phyloP scores from a whole-genome alignment of 2,888 invertebrate species.

The Thereva unica region DNA sequence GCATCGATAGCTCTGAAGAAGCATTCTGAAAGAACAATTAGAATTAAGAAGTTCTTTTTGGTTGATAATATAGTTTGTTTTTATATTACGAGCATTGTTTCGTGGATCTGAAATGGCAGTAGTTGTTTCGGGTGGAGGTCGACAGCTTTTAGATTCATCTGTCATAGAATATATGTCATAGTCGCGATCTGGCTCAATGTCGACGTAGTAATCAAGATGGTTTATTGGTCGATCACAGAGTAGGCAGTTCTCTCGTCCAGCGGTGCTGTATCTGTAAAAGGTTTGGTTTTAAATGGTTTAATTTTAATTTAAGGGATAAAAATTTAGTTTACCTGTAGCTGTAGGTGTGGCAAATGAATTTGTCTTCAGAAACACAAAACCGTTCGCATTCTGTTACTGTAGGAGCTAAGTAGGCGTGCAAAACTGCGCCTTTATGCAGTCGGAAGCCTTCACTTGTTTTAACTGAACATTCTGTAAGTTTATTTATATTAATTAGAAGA shows the following conservation, averaged over 20 bases:
- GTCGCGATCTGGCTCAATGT: constrained; percentile 72
- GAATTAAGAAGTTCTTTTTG: not conserved
- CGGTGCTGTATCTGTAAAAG: constrained; percentile 53
- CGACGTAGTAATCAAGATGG: constrained; percentile 72
- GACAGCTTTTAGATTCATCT: constrained; percentile 62
- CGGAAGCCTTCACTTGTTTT: constrained; percentile 76
- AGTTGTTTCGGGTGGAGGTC: constrained; percentile 44
- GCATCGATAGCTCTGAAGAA: constrained; percentile 81
- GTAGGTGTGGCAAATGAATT: constrained; percentile 75
- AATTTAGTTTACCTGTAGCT: constrained; percentile 66
- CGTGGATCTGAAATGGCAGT: constrained; percentile 59
- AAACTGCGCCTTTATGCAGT: constrained; percentile 68
- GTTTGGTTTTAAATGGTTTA: not conserved
- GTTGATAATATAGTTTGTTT: not conserved
- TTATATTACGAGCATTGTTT: constrained; percentile 47
- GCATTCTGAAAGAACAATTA: constrained; percentile 65
- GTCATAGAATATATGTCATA: constrained; percentile 81
- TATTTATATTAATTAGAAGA: constrained; percentile 26
- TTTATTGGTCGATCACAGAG: constrained; percentile 73
- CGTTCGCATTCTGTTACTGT: constrained; percentile 77
- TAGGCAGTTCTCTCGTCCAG: constrained; percentile 71
- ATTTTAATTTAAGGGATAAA: constrained; percentile 5
- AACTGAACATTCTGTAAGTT: constrained; percentile 70
- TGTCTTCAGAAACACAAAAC: constrained; percentile 71
- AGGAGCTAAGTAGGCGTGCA: constrained; percentile 67